Base-by-base conservation (phyloP, 2,888 invertebrate species). In the Vandiemenella viatica region DNA sequence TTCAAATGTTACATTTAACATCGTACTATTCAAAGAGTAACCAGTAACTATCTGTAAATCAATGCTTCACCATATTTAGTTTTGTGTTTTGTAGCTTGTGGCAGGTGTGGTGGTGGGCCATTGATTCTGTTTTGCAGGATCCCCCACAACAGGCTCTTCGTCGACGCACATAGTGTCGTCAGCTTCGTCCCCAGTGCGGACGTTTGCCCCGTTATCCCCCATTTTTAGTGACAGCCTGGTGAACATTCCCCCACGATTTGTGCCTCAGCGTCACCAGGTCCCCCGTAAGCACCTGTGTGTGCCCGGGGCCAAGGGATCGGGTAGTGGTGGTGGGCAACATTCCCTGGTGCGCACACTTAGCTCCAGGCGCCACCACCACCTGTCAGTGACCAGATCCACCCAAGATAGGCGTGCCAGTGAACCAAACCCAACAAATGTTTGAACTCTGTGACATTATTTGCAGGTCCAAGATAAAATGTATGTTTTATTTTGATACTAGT, bases 241-340 rank as follows among this genome's bases (percentile, higher is more conserved):
- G 26, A 50, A 50, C 19, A 45, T 53, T 40, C 53, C 53, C 20
- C 17, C 40, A 18, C 50, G 50, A 4, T 53, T 50, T 38, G 10
- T 46, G 18, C 47, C 49, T 15, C 51, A 44, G 10, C 49, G 46
- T n/a, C 48, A 37, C 15, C 32, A 42, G 10, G 44, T 22, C 17
- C 19, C 49, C 21, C 26, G 52, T 7, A 37, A 16, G 18, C 46
- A 48, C 6, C 40, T 50, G 17, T 26, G 38, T 37, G 45, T 48
- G 16, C 50, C 50, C n/a, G 50, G 48, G 17, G 16, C 23, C n/a
- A 16, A 17, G 10, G 18, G 45, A 18, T 15, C 37, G 13, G 13
- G 19, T 19, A 19, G 38, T 8, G 6, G 8, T 21, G 15, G 26
- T 17, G 32, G n/a, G n/a, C 32, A 19, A 32, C 38, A 15, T 46